Base-by-base conservation (phyloP, 2,113 vertebrate species). In the Grus americana region DNA sequence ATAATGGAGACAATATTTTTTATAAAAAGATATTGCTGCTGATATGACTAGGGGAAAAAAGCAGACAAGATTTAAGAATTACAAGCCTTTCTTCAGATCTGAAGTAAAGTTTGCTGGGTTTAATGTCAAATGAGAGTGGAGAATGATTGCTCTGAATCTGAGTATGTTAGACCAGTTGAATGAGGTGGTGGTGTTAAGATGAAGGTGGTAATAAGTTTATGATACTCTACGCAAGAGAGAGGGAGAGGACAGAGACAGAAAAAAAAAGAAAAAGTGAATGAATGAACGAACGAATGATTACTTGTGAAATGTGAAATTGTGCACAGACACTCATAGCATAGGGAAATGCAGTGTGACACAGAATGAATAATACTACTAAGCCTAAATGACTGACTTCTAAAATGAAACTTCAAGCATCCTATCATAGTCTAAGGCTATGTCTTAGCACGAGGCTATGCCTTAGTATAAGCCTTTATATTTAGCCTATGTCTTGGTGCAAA, bases 211-310 rank as follows among this genome's bases (percentile, higher is more conserved):
- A 15, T 57, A 87, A 63, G 6, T 75, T 75, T 47, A 75, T 57
- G 58, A 34, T 27, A 26, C 11, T 36, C 30, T 23, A 19, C 0
- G 0, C 16, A 78, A 47, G 29, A 86, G 6, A 71, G 15, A 57
- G 49, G 20, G 21, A 61, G 18, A 63, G 24, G 30, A 29, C 15
- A 63, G 67, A 54, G 9, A 26, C 29, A 78, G 3, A 12, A 79
- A 79, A 71, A 8, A 30, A 34, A 10, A 9, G 12, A 11, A 17
- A 54, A 40, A 40, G 27, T 19, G 10, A 62, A 54, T 9, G 24
- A 78, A 44, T 29, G 12, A 81, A 59, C 18, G 14, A n/a, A n/a
- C 16, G 16, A 22, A 89, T 32, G 11, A 83, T 23, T 71, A 20
- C 11, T 68, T 86, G 70, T 42, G 57, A 83, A 83, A 88, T 12